Evolutionary conservation across 2,113 vertebrate genomes (phyloP).

Genomic region (Excalfactoria chinensis): DNA sequence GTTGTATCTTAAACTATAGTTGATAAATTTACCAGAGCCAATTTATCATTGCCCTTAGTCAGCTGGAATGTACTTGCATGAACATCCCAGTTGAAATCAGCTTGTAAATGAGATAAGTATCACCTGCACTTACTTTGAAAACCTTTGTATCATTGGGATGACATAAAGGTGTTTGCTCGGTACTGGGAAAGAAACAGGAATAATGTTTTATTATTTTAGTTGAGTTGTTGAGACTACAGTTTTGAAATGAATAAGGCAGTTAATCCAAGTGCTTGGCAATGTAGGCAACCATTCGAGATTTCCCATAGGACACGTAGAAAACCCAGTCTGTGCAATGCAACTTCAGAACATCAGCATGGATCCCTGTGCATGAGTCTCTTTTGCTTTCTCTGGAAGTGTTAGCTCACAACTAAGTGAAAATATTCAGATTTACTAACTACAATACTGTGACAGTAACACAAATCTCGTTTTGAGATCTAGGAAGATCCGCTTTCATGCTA

Average conservation of each 20-base stretch:
- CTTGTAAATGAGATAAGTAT: neutral
- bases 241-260: neutral
- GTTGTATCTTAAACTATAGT: neutral
- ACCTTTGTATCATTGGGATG: neutral
- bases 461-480: neutral
- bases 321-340: neutral
- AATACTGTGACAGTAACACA: neutral
- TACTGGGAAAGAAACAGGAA: neutral
- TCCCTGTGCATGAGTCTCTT: neutral
- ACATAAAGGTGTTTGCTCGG: neutral
- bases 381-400: neutral
- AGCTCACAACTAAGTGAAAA: neutral
- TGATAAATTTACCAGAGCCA: neutral
- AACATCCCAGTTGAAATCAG: neutral
- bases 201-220: neutral
- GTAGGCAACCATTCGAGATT: neutral
- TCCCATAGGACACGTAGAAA: neutral
- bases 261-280: neutral
- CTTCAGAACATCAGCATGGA: neutral
- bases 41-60: constrained; percentile 14
- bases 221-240: neutral
- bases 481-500: neutral
- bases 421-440: neutral
- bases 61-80: neutral
- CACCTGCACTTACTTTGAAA: neutral